Conservation (phyloP, 2,888 invertebrate species). For the Acleris holmiana region DNA sequence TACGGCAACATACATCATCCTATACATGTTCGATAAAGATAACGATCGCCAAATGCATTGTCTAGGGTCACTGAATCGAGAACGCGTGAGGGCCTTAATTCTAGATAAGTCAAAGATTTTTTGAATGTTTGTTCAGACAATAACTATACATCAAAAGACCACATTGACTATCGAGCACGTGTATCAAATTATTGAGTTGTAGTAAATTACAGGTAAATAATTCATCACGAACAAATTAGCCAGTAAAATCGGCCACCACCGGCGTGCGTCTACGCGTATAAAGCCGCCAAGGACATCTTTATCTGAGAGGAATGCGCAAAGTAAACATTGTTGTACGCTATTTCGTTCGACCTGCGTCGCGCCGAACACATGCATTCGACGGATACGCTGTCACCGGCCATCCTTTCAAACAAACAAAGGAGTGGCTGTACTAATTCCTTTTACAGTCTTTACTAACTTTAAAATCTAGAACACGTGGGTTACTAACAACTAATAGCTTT, state of each 20-base stretch:
- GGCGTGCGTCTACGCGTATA: slow-evolving; percentile 63
- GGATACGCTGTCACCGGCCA: slow-evolving; percentile 22
- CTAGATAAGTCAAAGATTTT: too few species aligned
- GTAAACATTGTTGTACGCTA: slow-evolving; percentile 77
- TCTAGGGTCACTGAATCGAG: too few species aligned
- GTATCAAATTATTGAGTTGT: neutral
- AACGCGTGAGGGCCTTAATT: too few species aligned
- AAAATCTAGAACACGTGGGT: neutral
- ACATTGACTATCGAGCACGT: too few species aligned
- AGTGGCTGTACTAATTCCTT: slow-evolving; percentile 10
- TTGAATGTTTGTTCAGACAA: too few species aligned
- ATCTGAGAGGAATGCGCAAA: slow-evolving; percentile 78
- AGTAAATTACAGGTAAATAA: neutral
- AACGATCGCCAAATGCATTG: too few species aligned
- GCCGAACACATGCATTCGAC: slow-evolving; percentile 53
- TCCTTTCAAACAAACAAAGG: slow-evolving; percentile 33
- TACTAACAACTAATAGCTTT: too few species aligned
- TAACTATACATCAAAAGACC: too few species aligned
- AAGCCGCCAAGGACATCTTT: slow-evolving; percentile 81
- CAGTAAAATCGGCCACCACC: slow-evolving; percentile 32
- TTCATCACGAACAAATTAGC: slow-evolving; percentile 39
- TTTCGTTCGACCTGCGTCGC: slow-evolving; percentile 64
- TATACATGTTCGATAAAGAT: too few species aligned
- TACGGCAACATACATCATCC: too few species aligned
- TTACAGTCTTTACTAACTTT: neutral